Evolutionary conservation across 2,797 vertebrate genomes (phyloP), one percentile per base, ranked within the genome.

Genomic region (Aldrovandia affinis): DNA sequence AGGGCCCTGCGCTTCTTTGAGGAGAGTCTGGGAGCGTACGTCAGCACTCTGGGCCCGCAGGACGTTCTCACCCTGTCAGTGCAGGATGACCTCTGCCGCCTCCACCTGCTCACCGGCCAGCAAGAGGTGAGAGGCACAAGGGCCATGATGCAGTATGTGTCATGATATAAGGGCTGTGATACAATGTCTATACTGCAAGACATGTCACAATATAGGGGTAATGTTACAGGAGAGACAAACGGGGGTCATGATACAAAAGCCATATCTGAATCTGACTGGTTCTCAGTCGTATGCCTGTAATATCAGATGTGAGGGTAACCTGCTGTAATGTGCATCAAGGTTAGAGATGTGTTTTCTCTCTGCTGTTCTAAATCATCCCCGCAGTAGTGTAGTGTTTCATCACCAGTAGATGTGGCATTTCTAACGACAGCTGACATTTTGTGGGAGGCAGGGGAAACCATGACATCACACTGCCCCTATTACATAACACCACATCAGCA

Each of bases 1-100:
- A 86, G 89, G 86, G 87, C 94, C 2, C 90, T 91, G 85, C 89
- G 84, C 59, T 89, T 94, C 87, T 96, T 95, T 89, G 92, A 95
- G 85, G 92, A 94, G 86, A 96, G 94, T 89, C 89, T 96, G 83
- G 83, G 82, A 61, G 85, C 83, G 28, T 93, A 94, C 80, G 91
- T 86, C 84, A 92, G 87, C 78, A 86, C 81, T 2, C 84, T 86
- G 81, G 94, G 93, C 54, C 73, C 36, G 2, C 87, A 88, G 50
- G 93, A 90, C 88, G 86, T 91, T 77, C 89, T 87, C 47, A 93
- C 92, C 59, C 92, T 96, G 47, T 28, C 88, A 0, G 91, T 89
- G 78, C 94, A 95, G 88, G 94, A 96, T 75, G 92, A 94, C 88
- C 96, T 93, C 89, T 94, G 94, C 88, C 93, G 86, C 77, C 96